Evolutionary conservation across 2,113 vertebrate genomes (phyloP).

Genomic region (Leptobrachium leishanense): DNA sequence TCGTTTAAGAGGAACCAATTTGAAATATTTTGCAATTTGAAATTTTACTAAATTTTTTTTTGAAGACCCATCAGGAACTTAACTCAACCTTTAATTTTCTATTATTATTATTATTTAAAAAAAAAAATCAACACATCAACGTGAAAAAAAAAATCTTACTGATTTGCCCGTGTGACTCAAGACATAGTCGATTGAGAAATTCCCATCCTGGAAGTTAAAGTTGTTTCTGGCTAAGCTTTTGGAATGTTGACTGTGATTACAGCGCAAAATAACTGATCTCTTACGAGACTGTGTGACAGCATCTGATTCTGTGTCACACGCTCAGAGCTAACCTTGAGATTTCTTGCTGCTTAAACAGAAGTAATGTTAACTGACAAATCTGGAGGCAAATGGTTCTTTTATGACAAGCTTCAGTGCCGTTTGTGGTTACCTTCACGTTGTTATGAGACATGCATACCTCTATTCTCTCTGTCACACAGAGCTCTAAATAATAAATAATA

Average conservation of each 20-base stretch:
- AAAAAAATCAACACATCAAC: neutral
- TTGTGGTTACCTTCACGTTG: constrained; percentile 7
- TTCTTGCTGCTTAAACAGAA: constrained; percentile 48
- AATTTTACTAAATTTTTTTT: neutral
- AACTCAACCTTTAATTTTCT: constrained; percentile 18
- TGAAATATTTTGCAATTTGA: neutral
- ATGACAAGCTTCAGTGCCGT: constrained; percentile 28
- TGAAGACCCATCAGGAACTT: neutral
- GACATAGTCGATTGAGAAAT: constrained; percentile 37
- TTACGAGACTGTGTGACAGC: constrained; percentile 48
- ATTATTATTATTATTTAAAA: neutral
- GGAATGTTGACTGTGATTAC: constrained; percentile 47
- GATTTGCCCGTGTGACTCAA: constrained; percentile 37
- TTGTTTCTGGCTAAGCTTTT: constrained; percentile 46
- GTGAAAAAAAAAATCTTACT: constrained; percentile 11
- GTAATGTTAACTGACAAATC: constrained; percentile 48
- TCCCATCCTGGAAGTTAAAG: constrained; percentile 45
- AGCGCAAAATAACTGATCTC: constrained; percentile 47
- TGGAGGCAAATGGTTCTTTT: constrained; percentile 42
- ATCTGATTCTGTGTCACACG: constrained; percentile 46
- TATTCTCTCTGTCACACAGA: no score
- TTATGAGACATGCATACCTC: neutral
- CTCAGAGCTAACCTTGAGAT: constrained; percentile 40
- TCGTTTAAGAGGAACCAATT: constrained; percentile 8
- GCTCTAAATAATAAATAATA: neutral